phyloP scores from a whole-genome alignment of 2,797 vertebrate genomes.

The Poeciliopsis turneri region DNA sequence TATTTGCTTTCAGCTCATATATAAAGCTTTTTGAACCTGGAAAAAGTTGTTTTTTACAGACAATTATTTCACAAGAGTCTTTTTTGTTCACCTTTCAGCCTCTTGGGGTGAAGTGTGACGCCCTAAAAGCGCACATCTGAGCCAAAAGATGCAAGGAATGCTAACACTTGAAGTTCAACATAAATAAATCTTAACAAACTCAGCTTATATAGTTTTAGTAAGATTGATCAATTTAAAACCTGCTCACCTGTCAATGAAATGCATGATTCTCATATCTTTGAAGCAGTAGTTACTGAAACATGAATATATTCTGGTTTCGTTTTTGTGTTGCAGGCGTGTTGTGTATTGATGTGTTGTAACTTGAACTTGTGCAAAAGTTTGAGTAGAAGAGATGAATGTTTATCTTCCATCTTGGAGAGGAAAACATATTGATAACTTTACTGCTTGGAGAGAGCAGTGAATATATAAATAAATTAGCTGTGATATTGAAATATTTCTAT shows the following conservation, averaged over 20 bases:
- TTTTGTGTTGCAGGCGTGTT: not conserved
- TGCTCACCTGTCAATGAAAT: slow-evolving; percentile 19
- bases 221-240: slow-evolving; percentile 1
- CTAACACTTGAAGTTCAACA: slow-evolving; percentile 4
- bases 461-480: slow-evolving; percentile 15
- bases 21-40: not conserved
- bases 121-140: not conserved
- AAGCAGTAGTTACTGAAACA: not conserved
- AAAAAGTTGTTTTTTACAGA: not conserved
- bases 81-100: not conserved
- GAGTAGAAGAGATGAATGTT: slow-evolving; percentile 7
- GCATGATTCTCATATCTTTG: slow-evolving; percentile 24
- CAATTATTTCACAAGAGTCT: not conserved
- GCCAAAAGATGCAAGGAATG: not conserved
- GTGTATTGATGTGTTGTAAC: slow-evolving; percentile 23
- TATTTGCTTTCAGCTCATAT: not conserved
- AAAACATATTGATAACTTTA: slow-evolving; percentile 16
- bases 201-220: not conserved
- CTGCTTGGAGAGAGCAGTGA: slow-evolving; percentile 6
- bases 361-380: slow-evolving; percentile 4
- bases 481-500: not conserved
- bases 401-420: not conserved
- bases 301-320: slow-evolving; percentile 2
- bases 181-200: not conserved
- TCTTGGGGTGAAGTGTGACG: not conserved